Conservation (phyloP, 1,140 invertebrate species). For the Heterodera carotae region DNA sequence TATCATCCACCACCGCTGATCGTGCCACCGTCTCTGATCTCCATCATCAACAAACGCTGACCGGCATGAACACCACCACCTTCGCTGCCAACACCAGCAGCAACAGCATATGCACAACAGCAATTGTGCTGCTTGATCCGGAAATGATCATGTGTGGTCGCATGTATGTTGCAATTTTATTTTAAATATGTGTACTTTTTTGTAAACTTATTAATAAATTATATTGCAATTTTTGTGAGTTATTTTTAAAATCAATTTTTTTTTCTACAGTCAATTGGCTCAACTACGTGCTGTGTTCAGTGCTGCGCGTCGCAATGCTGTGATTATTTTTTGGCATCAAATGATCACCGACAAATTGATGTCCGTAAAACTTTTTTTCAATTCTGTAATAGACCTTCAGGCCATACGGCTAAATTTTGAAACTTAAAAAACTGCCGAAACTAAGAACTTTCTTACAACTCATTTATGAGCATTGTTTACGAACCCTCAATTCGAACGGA, state of each 20-base stretch:
- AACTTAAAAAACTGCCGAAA: too few relatives aligned
- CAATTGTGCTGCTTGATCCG: neutral
- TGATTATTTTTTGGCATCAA: neutral
- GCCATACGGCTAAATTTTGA: too few relatives aligned
- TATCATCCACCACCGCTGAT: neutral
- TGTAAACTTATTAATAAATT: too few relatives aligned
- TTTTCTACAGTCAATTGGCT: neutral
- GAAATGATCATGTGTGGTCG: neutral
- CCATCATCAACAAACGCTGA: too few relatives aligned
- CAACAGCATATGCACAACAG: neutral
- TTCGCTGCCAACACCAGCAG: neutral
- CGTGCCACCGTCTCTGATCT: neutral
- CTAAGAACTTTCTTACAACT: too few relatives aligned
- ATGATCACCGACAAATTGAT: neutral
- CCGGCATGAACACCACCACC: too few relatives aligned
- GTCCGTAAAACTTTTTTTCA: neutral
- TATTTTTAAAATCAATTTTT: neutral
- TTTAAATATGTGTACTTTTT: too few relatives aligned
- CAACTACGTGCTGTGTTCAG: neutral
- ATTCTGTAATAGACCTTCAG: too few relatives aligned
- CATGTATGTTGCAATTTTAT: neutral
- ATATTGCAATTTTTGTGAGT: too few relatives aligned
- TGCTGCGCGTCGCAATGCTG: neutral
- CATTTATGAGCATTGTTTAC: too few relatives aligned
- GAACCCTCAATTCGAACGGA: too few relatives aligned